These are phyloP conservation scores for Caenorhabditis plicata DNA, from an alignment of 2,888 invertebrate species.

Conservation along the genomic window DNA sequence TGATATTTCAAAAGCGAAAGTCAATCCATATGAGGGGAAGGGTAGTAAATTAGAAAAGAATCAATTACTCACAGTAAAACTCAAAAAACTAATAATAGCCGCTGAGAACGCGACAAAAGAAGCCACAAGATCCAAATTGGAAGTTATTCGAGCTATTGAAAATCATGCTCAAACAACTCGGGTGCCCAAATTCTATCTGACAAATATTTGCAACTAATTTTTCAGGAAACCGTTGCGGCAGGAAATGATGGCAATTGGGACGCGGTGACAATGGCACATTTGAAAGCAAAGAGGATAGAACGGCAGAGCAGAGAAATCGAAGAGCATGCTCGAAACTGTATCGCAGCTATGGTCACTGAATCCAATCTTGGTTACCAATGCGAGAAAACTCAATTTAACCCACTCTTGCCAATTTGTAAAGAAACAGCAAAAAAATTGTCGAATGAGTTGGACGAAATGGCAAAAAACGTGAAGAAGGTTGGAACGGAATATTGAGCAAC, in stretches of 20 bases:
- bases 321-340: conserved; percentile 16
- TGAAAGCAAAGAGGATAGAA: conserved; percentile 37
- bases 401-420: conserved; percentile 62
- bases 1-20: too few relatives aligned
- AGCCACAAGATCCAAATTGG: conserved; percentile 44
- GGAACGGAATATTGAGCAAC: conserved; percentile 34
- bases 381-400: conserved; percentile 65
- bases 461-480: conserved; percentile 36
- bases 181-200: not conserved
- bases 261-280: conserved; percentile 53
- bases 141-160: conserved; percentile 37
- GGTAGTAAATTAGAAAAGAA: conserved; percentile 19
- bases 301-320: conserved; percentile 20
- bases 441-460: conserved; percentile 65
- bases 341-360: conserved; percentile 39
- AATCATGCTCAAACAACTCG: conserved; percentile 38
- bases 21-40: conserved; percentile 28
- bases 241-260: conserved; percentile 43
- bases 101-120: conserved; percentile 34
- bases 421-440: conserved; percentile 65
- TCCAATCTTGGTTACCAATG: conserved; percentile 51
- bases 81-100: conserved; percentile 26
- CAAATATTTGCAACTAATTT: conserved; percentile 1
- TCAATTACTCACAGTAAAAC: conserved; percentile 21
- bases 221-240: conserved; percentile 67